A percentile compares a stretch with the other conserved stretches of the same genome.
phyloP scores from a whole-genome alignment of 2,113 vertebrate genomes.

The Crotalus helleri region DNA sequence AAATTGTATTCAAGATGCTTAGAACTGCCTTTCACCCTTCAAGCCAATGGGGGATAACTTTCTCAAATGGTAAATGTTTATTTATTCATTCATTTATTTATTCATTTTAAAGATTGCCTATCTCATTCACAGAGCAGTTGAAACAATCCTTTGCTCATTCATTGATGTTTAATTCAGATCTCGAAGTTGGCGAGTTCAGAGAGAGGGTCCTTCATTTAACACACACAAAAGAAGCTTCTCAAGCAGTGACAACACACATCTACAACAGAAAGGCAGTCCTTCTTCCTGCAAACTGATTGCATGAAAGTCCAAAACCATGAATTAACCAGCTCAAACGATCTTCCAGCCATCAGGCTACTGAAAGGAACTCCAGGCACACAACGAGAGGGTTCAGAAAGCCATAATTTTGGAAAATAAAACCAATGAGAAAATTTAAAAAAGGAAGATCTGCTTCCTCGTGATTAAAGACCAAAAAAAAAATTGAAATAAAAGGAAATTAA shows the following conservation, averaged over 20 bases:
- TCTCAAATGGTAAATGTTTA: neutral
- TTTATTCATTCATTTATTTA: neutral
- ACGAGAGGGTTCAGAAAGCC: neutral
- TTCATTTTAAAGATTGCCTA: neutral
- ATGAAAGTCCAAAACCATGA: neutral
- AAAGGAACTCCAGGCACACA: neutral
- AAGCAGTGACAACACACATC: neutral
- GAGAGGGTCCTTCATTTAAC: neutral
- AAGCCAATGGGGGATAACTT: neutral
- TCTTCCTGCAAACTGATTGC: neutral
- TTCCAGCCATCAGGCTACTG: neutral
- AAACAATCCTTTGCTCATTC: neutral
- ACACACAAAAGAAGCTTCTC: neutral
- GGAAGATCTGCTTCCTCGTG: rapidly evolving
- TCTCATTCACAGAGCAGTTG: neutral
- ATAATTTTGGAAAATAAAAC: neutral
- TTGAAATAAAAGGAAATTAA: conserved; percentile 12
- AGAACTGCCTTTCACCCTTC: neutral
- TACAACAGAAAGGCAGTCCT: neutral
- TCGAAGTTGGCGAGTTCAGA: too few species aligned
- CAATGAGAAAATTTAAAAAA: neutral
- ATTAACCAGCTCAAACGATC: neutral
- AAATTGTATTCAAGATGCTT: neutral
- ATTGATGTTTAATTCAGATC: neutral
- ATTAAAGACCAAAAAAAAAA: neutral